phyloP scores from a whole-genome alignment of 2,888 invertebrate species.

The Drosophila borborema region DNA sequence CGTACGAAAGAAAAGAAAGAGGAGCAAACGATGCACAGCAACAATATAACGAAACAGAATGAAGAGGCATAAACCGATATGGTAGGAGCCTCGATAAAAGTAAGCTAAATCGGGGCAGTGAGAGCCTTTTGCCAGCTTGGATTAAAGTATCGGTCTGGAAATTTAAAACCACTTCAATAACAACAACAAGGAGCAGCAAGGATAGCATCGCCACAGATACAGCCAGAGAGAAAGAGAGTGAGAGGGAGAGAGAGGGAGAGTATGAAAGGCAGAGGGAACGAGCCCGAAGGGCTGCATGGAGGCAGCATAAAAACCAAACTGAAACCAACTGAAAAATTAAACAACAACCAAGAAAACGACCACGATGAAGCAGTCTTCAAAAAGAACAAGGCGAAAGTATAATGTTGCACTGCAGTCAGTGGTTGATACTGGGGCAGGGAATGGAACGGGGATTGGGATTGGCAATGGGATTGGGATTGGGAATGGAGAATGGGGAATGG shows the following conservation, averaged over 20 bases:
- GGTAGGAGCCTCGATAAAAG: conserved; percentile 41
- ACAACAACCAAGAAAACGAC: conserved; percentile 45
- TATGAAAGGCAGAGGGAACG: neutral
- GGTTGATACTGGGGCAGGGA: neutral
- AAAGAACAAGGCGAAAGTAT: conserved; percentile 56
- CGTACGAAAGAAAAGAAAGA: conserved; percentile 26
- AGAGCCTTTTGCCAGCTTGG: conserved; percentile 44
- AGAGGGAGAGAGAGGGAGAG: neutral
- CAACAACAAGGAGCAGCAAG: conserved; percentile 21
- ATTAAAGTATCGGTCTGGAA: conserved; percentile 69
- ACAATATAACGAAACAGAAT: conserved; percentile 7
- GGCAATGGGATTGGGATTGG: neutral
- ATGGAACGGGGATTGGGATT: neutral
- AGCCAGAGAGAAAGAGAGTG: neutral
- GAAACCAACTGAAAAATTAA: conserved; percentile 69
- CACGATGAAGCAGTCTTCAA: conserved; percentile 50
- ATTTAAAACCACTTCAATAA: conserved; percentile 63
- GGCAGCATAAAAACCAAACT: conserved; percentile 48
- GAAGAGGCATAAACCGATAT: conserved; percentile 22
- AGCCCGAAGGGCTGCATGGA: conserved; percentile 4
- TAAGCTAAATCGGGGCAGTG: conserved; percentile 42
- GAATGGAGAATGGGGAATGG: neutral
- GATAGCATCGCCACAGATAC: neutral
- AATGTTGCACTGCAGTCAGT: conserved; percentile 49
- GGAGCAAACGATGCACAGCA: conserved; percentile 53